Base-by-base conservation (phyloP, 2,888 invertebrate species). In the Lymantria monacha region DNA sequence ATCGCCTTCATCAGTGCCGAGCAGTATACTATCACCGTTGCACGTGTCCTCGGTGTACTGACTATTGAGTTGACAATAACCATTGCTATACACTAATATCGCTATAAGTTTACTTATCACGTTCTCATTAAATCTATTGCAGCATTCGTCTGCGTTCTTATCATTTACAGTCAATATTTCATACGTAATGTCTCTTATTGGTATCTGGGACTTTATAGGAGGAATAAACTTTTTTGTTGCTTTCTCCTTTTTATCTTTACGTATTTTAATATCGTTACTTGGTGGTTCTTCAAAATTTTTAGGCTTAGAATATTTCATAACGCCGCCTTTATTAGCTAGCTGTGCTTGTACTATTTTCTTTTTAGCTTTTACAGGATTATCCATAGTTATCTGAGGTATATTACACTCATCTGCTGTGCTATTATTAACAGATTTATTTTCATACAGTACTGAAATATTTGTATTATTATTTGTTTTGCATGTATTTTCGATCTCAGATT, bases 221-320 rank as follows among this genome's bases (percentile, higher is more conserved):
- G 78, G 77, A 11, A 84, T 49, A 30, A 88, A 86, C 59, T 81
- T 85, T 55, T 81, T 84, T 0, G 9, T 11, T 10, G n/a, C 43
- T 46, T 71, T 80, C 45, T 76, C 81, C 11, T 74, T 75, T 57
- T 73, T 77, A 7, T 63, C 56, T 7, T 49, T 47, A 12, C 30
- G 37, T n/a, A 12, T 15, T 30, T 55, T 48, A 43, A 40, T 56
- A 38, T 51, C 40, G 11, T 10, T 11, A 1, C 37, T 40, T 30
- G 47, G 46, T 10, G 11, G 13, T n/a, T 46, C 42, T 14, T 36
- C 12, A 15, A 46, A 47, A 33, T 51, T 36, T 61, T 72, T 70
- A 7, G 87, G 85, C 53, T 79, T 86, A 15, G 61, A 58, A 55
- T 72, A 90, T 61, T 89, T 90, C 88, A 90, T 87, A 30, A 82